Evolutionary conservation across 2,888 invertebrate species (phyloP), one percentile per base, ranked within the genome.

Genomic region (Argynnis bischoffii): DNA sequence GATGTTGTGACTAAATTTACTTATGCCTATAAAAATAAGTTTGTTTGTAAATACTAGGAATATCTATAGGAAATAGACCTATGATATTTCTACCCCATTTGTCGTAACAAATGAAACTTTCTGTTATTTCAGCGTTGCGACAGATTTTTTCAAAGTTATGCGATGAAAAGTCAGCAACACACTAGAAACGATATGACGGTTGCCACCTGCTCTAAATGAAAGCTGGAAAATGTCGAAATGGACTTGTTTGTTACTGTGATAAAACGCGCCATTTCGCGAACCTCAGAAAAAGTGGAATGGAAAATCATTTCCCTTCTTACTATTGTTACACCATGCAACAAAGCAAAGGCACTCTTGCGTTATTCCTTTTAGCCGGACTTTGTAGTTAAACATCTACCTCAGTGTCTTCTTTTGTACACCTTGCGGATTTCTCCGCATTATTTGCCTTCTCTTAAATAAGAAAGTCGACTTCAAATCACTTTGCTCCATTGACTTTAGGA

Each of bases 291-390:
- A 79, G 79, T 79, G 81, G 83, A 82, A 81, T 82, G 80, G 82
- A 80, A 83, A 85, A 83, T 83, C 81, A 83, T 84, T 85, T 85
- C 83, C 82, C 79, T 80, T 71, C 76, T 74, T 75, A 80, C 80
- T 78, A 85, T 82, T 86, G 85, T 86, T 79, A 66, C 72, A 69
- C 69, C 77, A 78, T 77, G 82, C 82, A 85, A 88, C 88, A 87
- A 87, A 82, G 84, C 80, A 75, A 80, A 82, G 82, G 83, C 78
- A 80, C 84, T 82, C 80, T 75, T 81, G 76, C 79, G 83, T 85
- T 87, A 86, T 86, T 84, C 82, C 80, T 82, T 86, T 87, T 86
- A 85, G 81, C 83, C 75, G 84, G 86, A 86, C 87, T 85, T 78
- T 79, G 78, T 78, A 79, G 76, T 77, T 75, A 73, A 74, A 74